Evolutionary conservation across 2,888 invertebrate genomes (phyloP), one percentile per base, ranked within the genome.

Genomic region (Chalcosyrphus nemorum): DNA sequence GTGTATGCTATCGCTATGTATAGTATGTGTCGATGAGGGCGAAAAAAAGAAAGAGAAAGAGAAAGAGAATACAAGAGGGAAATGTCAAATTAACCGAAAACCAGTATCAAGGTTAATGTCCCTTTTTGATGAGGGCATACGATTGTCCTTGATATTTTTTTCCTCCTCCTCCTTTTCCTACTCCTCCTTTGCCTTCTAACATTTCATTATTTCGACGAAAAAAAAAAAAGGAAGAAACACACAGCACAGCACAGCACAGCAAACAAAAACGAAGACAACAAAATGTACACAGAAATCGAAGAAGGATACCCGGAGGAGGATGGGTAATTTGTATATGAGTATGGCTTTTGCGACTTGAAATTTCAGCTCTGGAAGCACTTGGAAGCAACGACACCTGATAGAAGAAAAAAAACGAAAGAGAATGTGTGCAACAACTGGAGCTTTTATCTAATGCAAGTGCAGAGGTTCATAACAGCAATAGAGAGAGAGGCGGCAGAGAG

Each of bases 31-130:
- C n/a, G n/a, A n/a, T n/a, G n/a, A n/a, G n/a, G n/a, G n/a, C n/a
- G n/a, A n/a, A n/a, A n/a, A n/a, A n/a, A n/a, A n/a, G n/a, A n/a
- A n/a, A n/a, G 63, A 47, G 4, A 29, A 3, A 7, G 29, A 5
- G 27, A 32, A 43, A 7, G 24, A 4, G 41, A 29, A 50, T 21
- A 27, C 9, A 15, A 13, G 41, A 19, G 43, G 71, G 59, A 81
- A 65, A 66, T 54, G 74, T 80, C 47, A 65, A 80, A 80, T 70
- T 70, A 78, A 80, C 68, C 74, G 32, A 74, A 61, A 84, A 84
- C 80, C 80, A 80, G 80, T 70, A 75, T 80, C 74, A 84, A 84
- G 84, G 84, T 84, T 84, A 84, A 84, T 59, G 84, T 84, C 74
- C 84, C 17, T 80, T 84, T 75, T 75, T 65, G 80, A 80, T 68